Evolutionary conservation across 2,113 vertebrate species (phyloP).

Genomic region (Fregetta grallaria): DNA sequence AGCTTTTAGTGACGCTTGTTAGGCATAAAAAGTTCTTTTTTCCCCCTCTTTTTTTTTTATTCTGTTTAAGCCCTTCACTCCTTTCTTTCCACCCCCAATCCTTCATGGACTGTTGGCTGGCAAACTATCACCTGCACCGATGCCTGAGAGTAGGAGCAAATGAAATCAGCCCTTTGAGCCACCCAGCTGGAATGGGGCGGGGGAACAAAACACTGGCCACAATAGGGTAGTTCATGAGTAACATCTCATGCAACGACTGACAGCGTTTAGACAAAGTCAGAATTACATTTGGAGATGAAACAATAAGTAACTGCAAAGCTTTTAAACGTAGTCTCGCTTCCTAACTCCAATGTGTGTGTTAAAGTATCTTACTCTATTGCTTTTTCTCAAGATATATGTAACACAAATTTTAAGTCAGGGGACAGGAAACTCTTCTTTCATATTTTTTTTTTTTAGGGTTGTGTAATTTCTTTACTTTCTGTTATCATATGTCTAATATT

Average conservation of each 20-base stretch:
- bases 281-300: constrained; percentile 31
- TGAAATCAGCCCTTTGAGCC: constrained; percentile 77
- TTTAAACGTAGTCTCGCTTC: neutral
- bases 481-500: neutral
- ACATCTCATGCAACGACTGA: constrained; percentile 54
- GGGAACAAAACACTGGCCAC: constrained; percentile 56
- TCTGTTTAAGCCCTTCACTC: constrained; percentile 12
- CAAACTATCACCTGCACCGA: constrained; percentile 84
- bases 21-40: constrained; percentile 43
- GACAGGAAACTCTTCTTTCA: neutral
- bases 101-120: constrained; percentile 85
- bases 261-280: constrained; percentile 49
- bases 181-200: constrained; percentile 73
- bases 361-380: neutral
- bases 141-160: constrained; percentile 79
- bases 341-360: neutral
- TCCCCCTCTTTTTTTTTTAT: neutral
- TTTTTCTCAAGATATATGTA: neutral
- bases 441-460: neutral
- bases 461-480: neutral
- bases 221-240: constrained; percentile 65
- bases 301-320: constrained; percentile 3
- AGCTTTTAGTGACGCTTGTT: constrained; percentile 66
- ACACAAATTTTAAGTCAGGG: neutral
- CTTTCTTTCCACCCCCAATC: constrained; percentile 60